Evolutionary conservation across 2,113 vertebrate species (phyloP), one percentile per base, ranked within the genome.

Genomic region (Aegypius monachus): DNA sequence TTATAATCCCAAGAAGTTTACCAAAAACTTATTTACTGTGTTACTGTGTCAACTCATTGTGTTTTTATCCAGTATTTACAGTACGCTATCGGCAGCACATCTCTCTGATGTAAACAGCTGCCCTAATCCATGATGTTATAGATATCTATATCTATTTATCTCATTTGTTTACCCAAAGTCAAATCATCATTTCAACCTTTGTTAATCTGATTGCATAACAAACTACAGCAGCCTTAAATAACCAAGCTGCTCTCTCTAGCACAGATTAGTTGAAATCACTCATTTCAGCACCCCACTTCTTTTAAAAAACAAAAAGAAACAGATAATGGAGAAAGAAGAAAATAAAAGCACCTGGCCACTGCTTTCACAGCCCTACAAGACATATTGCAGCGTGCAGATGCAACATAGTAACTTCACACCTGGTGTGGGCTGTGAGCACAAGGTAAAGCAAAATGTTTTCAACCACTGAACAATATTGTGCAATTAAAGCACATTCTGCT

Each of bases 121-220:
- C 75, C 72, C 59, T 90, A 63, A 94, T 77, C 79, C 70, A 68
- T 1, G 0, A 10, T n/a, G 16, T 23, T 66, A 29, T 36, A 66
- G n/a, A 55, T 40, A 72, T 36, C 36, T 42, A 81, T 47, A 75
- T 42, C 36, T 32, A 75, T 42, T 31, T 32, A 40, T 29, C 47
- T 45, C 4, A 4, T 72, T 66, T 96, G 82, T 93, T 94, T 94
- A 86, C 82, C 38, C 77, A 36, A 73, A 90, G 88, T 31, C 93
- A 61, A 95, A 83, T 31, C 81, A 96, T 90, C 91, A 80, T 84
- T 93, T 95, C 91, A 95, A 93, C 86, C 92, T 96, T 52, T 84
- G 75, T 72, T 97, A 97, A 96, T 88, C 88, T 48, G 85, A 92
- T 93, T 97, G 90, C 68, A 34, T 93, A 97, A 97, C 86, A 71